These are phyloP conservation scores for Phengaris arion DNA, from an alignment of 2,888 invertebrate genomes.

Conservation along the genomic window DNA sequence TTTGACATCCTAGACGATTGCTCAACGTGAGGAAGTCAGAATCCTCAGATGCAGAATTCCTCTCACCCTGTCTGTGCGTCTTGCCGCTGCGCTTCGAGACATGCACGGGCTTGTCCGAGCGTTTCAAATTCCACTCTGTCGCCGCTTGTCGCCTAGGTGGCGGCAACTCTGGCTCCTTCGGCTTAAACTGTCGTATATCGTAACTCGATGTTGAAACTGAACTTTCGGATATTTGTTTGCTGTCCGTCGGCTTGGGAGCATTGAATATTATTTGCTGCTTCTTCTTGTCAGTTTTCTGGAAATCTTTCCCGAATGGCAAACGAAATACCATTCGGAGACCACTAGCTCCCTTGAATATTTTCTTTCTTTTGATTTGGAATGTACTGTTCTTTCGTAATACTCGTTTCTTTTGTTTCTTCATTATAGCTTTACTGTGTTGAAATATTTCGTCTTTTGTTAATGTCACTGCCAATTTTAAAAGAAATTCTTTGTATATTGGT, in stretches of 20 bases:
- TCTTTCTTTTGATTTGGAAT: slow-evolving; percentile 79
- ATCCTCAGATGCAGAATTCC: slow-evolving; percentile 82
- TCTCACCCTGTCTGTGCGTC: slow-evolving; percentile 75
- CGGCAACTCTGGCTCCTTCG: slow-evolving; percentile 73
- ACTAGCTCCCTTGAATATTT: slow-evolving; percentile 80
- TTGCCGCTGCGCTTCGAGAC: slow-evolving; percentile 68
- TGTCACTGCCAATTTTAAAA: slow-evolving; percentile 91
- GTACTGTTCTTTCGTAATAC: slow-evolving; percentile 78
- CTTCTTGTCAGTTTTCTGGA: slow-evolving; percentile 58
- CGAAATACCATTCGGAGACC: slow-evolving; percentile 83
- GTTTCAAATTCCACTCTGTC: slow-evolving; percentile 65
- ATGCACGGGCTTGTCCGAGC: slow-evolving; percentile 64
- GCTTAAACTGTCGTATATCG: slow-evolving; percentile 80
- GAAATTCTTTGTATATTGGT: slow-evolving; percentile 93
- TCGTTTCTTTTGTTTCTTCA: slow-evolving; percentile 90
- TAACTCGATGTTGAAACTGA: slow-evolving; percentile 82
- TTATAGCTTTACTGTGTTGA: slow-evolving; percentile 92
- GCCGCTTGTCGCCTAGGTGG: slow-evolving; percentile 66
- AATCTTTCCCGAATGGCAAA: slow-evolving; percentile 75
- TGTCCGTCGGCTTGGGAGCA: slow-evolving; percentile 37
- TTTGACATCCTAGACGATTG: slow-evolving; percentile 80
- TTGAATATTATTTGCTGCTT: slow-evolving; percentile 42
- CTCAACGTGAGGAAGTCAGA: slow-evolving; percentile 80
- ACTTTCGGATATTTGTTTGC: slow-evolving; percentile 76
- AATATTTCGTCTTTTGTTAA: slow-evolving; percentile 95